These are phyloP conservation scores for Trisateles emortualis DNA, from an alignment of 2,888 invertebrate species.

Conservation along the genomic window DNA sequence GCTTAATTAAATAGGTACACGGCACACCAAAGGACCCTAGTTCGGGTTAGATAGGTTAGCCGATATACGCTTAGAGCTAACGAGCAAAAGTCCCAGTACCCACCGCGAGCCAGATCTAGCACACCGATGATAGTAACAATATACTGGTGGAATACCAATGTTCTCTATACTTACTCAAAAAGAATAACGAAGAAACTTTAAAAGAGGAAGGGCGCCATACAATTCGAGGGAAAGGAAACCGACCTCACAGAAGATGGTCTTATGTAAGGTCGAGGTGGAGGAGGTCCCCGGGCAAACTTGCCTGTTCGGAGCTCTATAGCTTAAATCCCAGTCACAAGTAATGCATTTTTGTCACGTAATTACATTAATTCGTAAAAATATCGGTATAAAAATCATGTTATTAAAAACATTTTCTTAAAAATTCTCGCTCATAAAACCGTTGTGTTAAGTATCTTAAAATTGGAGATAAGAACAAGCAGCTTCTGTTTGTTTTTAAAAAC, in stretches of 20 bases:
- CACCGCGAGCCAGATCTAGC: constrained; percentile 4
- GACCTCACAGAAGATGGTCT: too few species aligned
- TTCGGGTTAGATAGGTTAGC: constrained; percentile 62
- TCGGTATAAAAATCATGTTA: neutral
- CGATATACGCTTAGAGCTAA: constrained; percentile 61
- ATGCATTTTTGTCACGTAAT: too few species aligned
- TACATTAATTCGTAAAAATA: too few species aligned
- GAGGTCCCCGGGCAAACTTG: too few species aligned
- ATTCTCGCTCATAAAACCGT: neutral
- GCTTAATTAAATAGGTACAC: neutral
- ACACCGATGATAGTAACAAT: constrained; percentile 24
- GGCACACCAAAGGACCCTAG: neutral
- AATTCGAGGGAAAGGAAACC: too few species aligned
- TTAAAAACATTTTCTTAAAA: neutral
- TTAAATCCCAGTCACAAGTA: too few species aligned
- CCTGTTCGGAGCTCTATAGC: too few species aligned
- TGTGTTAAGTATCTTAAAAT: neutral
- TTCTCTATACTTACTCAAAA: constrained; percentile 10
- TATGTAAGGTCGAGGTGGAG: too few species aligned
- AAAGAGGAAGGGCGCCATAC: too few species aligned
- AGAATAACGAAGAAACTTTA: too few species aligned
- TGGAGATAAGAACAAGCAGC: neutral
- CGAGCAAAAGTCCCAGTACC: constrained; percentile 49
- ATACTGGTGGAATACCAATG: constrained; percentile 30
- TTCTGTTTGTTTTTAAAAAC: constrained; percentile 1